These are phyloP conservation scores for Muscicapa adusta DNA, from an alignment of 2,113 vertebrate genomes.

Conservation along the genomic window DNA sequence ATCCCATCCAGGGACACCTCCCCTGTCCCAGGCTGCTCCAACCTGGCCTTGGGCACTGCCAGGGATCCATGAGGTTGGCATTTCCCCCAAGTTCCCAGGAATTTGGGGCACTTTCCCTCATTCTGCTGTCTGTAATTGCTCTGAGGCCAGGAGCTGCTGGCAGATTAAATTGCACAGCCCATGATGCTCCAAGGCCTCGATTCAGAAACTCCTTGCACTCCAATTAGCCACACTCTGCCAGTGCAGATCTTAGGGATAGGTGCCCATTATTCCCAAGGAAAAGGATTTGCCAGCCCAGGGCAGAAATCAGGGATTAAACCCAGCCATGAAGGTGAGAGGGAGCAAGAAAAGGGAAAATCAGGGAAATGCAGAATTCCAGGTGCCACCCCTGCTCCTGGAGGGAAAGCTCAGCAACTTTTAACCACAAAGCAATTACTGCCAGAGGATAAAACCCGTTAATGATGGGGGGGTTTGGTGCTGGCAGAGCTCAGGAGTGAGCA, in stretches of 20 bases:
- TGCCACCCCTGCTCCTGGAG: neutral
- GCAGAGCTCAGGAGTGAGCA: neutral
- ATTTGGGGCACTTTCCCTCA: neutral
- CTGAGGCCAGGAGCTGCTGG: neutral
- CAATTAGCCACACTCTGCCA: neutral
- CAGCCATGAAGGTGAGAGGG: neutral
- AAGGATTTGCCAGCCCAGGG: neutral
- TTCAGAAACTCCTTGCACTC: constrained; percentile 3
- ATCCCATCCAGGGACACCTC: rapidly evolving
- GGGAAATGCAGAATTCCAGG: neutral
- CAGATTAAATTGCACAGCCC: constrained; percentile 39
- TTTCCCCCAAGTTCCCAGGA: neutral
- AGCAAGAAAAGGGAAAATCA: neutral
- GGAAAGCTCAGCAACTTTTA: rapidly evolving
- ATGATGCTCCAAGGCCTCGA: neutral
- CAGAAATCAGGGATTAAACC: neutral
- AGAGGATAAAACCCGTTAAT: neutral
- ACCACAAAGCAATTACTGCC: neutral
- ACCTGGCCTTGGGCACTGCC: neutral
- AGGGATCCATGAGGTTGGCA: neutral
- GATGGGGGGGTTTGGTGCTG: neutral
- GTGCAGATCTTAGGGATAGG: neutral
- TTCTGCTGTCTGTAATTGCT: neutral
- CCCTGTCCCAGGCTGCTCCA: neutral
- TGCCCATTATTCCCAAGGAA: neutral